Evolutionary conservation across 35 echinoderm and acorn worm species (phyloP).

Genomic region (Ophioderma brevispina): DNA sequence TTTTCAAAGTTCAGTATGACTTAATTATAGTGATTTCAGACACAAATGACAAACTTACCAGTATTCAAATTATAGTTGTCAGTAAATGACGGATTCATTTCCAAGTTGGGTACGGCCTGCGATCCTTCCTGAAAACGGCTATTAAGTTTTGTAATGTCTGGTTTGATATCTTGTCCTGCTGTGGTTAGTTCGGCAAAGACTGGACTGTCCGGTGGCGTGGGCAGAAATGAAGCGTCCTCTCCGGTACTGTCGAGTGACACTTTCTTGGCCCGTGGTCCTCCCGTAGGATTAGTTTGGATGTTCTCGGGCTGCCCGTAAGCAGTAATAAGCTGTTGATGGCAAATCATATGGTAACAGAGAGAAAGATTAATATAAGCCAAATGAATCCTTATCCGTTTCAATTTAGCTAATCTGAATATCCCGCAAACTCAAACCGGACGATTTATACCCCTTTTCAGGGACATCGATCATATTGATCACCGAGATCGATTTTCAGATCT

Average conservation of each 20-base stretch:
- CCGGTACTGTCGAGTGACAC: conserved; percentile 5
- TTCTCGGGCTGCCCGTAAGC: neutral
- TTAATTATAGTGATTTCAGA: no score
- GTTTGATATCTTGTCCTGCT: neutral
- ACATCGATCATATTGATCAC: no score
- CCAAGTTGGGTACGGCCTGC: conserved; percentile 21
- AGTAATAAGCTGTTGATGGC: neutral
- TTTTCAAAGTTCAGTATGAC: no score
- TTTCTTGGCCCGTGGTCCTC: conserved; percentile 18
- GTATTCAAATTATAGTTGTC: conserved; percentile 28
- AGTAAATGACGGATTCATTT: neutral
- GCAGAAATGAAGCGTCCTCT: conserved; percentile 12
- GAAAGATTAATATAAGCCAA: neutral
- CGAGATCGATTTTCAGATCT: no score
- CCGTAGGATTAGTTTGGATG: neutral
- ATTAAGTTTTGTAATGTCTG: neutral
- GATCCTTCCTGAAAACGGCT: conserved; percentile 10
- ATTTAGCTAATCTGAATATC: neutral
- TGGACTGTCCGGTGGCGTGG: conserved; percentile 61
- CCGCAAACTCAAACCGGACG: neutral
- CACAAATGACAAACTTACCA: conserved; percentile 19
- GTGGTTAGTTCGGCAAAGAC: conserved; percentile 64
- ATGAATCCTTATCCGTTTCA: neutral
- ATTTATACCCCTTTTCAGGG: no score
- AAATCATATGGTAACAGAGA: neutral